phyloP scores from a whole-genome alignment of 2,797 vertebrate genomes.

The Oryzias dopingdopingensis region DNA sequence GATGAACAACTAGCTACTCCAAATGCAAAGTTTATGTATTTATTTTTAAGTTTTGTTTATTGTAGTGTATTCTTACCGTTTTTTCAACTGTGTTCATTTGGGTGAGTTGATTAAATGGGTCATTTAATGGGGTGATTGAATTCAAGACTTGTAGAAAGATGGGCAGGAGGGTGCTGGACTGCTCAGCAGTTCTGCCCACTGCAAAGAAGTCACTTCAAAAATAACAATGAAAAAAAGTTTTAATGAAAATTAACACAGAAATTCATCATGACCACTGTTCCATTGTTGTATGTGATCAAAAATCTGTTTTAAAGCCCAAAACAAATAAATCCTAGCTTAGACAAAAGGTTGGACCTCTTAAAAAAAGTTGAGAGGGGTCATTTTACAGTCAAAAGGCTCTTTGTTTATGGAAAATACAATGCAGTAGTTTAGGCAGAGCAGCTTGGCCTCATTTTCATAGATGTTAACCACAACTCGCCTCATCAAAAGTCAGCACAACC shows the following conservation, averaged over 20 bases:
- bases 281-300: too few species aligned
- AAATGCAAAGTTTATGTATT: neutral
- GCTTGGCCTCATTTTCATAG: neutral
- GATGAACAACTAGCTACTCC: neutral
- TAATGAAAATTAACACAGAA: too few species aligned
- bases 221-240: conserved; percentile 1
- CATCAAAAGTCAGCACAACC: conserved; percentile 1
- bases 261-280: too few species aligned
- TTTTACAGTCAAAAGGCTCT: too few species aligned
- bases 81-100: neutral
- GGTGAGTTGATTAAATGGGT: neutral
- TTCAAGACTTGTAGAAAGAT: conserved; percentile 14
- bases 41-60: neutral
- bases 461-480: neutral
- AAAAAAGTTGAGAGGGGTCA: too few species aligned
- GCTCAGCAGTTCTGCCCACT: neutral
- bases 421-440: too few species aligned
- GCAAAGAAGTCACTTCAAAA: conserved; percentile 17
- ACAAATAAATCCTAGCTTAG: too few species aligned
- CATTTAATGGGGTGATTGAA: neutral
- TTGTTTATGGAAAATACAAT: too few species aligned
- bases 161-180: neutral
- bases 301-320: too few species aligned
- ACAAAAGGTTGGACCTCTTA: too few species aligned
- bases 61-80: conserved; percentile 28